Evolutionary conservation across 2,797 vertebrate species (phyloP).

Genomic region (Spinus olivaceus): DNA sequence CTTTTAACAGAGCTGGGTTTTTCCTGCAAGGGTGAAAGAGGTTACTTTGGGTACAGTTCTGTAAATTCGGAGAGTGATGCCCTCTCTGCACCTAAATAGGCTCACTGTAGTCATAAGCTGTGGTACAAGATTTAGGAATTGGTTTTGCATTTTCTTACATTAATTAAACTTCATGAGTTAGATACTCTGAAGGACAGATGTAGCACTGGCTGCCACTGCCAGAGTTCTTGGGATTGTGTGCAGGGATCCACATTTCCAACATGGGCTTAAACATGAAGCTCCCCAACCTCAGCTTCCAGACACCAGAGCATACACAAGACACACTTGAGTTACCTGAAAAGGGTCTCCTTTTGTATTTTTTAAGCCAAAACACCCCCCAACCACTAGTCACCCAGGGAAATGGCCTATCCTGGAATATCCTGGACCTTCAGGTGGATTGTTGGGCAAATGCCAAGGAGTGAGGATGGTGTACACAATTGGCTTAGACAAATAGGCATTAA

Average conservation of each 20-base stretch:
- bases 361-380: accelerated
- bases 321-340: background rate
- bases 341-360: background rate
- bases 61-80: background rate
- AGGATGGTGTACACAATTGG: background rate
- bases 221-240: accelerated
- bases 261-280: background rate
- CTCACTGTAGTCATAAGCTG: background rate
- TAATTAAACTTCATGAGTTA: background rate
- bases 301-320: accelerated
- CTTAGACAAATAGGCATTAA: background rate
- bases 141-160: background rate
- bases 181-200: background rate
- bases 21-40: background rate
- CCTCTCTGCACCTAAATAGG: background rate
- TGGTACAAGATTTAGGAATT: background rate
- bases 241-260: background rate
- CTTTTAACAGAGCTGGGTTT: background rate
- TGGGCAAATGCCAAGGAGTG: background rate
- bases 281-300: background rate
- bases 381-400: background rate
- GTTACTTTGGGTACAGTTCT: background rate
- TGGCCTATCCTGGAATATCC: background rate
- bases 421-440: background rate
- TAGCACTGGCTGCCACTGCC: background rate